Conservation (phyloP, 2,797 vertebrate genomes). For the Xyrichtys novacula region DNA sequence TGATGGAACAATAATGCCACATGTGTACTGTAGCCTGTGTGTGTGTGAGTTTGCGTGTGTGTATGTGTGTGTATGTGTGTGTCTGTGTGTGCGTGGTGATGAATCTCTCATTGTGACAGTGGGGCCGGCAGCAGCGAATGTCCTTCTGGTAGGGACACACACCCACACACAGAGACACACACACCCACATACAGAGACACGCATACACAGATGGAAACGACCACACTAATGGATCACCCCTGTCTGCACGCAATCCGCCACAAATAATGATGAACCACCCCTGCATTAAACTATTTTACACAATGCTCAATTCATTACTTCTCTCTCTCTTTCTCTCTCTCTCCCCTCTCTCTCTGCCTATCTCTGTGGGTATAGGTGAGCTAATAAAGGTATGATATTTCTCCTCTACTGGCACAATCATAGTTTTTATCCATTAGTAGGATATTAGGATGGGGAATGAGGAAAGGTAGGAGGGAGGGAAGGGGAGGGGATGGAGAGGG, state of each 20-base stretch:
- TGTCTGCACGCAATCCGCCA: slow-evolving; percentile 86
- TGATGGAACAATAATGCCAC: slow-evolving; percentile 84
- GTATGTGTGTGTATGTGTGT: slow-evolving; percentile 28
- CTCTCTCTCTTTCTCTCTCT: slow-evolving; percentile 36
- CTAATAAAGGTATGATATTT: slow-evolving; percentile 88
- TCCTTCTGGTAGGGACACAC: slow-evolving; percentile 84
- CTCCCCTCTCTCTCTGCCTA: slow-evolving; percentile 40
- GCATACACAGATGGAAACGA: slow-evolving; percentile 83
- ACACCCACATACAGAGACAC: slow-evolving; percentile 58
- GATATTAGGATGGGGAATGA: slow-evolving; percentile 77
- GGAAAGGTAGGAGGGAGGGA: slow-evolving; percentile 50
- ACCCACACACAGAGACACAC: slow-evolving; percentile 55
- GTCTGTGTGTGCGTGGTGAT: slow-evolving; percentile 70
- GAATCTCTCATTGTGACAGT: slow-evolving; percentile 85
- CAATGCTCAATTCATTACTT: slow-evolving; percentile 88
- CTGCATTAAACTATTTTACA: slow-evolving; percentile 88
- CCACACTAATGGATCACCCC: slow-evolving; percentile 89
- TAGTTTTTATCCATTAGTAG: slow-evolving; percentile 85
- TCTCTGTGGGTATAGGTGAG: slow-evolving; percentile 77
- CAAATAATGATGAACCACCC: slow-evolving; percentile 91
- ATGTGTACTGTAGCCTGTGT: slow-evolving; percentile 67
- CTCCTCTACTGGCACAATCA: slow-evolving; percentile 79
- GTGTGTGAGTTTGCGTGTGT: slow-evolving; percentile 24
- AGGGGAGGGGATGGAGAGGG: slow-evolving; percentile 48
- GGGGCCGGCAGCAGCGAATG: slow-evolving; percentile 87